Percentiles rank a stretch among this genome's conserved stretches.
phyloP scores from a whole-genome alignment of 2,113 vertebrate genomes.

The Microcebus murinus region DNA sequence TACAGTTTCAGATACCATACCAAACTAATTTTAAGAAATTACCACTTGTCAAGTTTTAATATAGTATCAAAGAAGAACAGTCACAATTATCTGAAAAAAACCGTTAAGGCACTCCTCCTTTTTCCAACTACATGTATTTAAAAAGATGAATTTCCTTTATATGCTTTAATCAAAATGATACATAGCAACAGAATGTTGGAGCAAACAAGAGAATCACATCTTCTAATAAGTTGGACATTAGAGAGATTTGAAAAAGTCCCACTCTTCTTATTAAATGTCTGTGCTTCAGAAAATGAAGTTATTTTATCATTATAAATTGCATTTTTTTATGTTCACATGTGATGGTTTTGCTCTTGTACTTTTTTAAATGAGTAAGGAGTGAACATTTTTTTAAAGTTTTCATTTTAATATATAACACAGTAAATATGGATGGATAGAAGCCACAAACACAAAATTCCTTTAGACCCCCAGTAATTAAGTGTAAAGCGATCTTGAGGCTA shows the following conservation, averaged over 20 bases:
- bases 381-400: neutral
- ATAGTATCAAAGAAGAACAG: slow-evolving; percentile 42
- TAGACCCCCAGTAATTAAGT: neutral
- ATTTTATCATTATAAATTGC: neutral
- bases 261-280: neutral
- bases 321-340: neutral
- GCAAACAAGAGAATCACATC: neutral
- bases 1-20: neutral
- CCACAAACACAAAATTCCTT: neutral
- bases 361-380: slow-evolving; percentile 5
- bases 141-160: neutral
- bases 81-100: neutral
- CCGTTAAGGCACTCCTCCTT: neutral
- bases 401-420: neutral
- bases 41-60: neutral
- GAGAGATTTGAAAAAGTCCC: neutral
- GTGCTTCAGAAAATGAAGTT: neutral
- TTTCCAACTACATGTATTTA: neutral
- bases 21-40: slow-evolving; percentile 20
- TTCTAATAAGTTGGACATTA: neutral
- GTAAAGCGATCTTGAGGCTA: neutral
- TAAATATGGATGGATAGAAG: neutral
- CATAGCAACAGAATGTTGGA: neutral
- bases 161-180: neutral
- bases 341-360: neutral